phyloP scores from a whole-genome alignment of 2,888 invertebrate species.

The Odontocolon sp. region DNA sequence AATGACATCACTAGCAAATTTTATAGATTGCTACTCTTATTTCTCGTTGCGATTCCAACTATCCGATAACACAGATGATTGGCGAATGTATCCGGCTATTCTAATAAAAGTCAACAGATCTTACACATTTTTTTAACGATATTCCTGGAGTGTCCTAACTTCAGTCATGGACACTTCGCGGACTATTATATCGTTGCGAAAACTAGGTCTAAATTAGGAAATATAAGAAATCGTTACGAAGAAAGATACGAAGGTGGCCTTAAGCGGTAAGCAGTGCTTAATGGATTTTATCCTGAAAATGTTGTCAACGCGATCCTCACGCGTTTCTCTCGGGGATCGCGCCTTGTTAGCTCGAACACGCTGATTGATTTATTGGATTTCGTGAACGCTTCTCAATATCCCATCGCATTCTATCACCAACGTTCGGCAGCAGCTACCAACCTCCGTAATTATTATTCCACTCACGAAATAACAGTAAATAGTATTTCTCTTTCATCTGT shows the following conservation, averaged over 20 bases:
- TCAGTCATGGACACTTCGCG: background rate
- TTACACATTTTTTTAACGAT: background rate
- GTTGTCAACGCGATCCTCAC: conserved; percentile 8
- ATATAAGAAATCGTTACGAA: background rate
- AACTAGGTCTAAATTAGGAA: conserved; percentile 8
- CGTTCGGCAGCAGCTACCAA: background rate
- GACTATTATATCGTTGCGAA: background rate
- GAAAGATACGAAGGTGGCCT: conserved; percentile 8
- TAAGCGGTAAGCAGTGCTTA: conserved; percentile 3
- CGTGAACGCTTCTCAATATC: conserved; percentile 3
- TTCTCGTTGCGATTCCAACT: background rate
- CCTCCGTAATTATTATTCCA: conserved; percentile 20
- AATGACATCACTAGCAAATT: background rate
- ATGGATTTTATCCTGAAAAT: conserved; percentile 27
- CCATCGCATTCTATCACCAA: background rate
- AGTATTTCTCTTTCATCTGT: background rate
- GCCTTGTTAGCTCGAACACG: conserved; percentile 2
- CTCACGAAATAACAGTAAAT: background rate
- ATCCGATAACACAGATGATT: background rate
- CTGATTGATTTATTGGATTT: conserved; percentile 41
- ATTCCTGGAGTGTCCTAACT: background rate
- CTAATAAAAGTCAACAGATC: background rate
- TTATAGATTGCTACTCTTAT: background rate
- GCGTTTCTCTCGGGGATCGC: background rate
- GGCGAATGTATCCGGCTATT: background rate